Conservation (phyloP, 2,888 invertebrate genomes). For the Caenorhabditis sp. region DNA sequence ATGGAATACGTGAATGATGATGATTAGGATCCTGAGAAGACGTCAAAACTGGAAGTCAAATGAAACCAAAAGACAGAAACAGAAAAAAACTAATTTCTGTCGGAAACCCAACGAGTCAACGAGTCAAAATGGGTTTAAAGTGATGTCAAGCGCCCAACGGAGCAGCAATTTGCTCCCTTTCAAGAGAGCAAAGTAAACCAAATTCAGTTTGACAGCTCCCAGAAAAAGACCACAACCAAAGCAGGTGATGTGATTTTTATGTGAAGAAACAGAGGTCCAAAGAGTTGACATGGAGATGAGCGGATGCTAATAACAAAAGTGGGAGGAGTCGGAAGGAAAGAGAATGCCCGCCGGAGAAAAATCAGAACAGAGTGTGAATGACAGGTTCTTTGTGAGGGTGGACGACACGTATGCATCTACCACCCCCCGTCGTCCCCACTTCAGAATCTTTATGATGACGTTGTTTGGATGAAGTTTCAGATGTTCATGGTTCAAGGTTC, state of each 20-base stretch:
- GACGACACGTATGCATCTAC: constrained; percentile 1
- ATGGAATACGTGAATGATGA: not conserved
- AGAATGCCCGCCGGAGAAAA: not conserved
- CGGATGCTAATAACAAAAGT: not conserved
- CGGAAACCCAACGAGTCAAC: constrained; percentile 29
- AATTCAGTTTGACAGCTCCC: constrained; percentile 47
- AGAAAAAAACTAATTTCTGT: not conserved
- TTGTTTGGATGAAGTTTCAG: constrained; percentile 2
- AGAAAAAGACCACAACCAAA: not conserved
- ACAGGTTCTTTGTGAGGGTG: constrained; percentile 16
- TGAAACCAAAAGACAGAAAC: not conserved
- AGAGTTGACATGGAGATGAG: not conserved
- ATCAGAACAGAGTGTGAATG: constrained; percentile 11
- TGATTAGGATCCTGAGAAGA: not conserved
- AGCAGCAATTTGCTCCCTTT: constrained; percentile 24
- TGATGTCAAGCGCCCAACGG: constrained; percentile 19
- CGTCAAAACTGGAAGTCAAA: constrained; percentile 1
- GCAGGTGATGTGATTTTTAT: constrained; percentile 40
- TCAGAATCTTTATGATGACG: not conserved
- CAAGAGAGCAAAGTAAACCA: constrained; percentile 5
- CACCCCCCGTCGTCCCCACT: constrained; percentile 25
- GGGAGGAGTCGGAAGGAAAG: not conserved
- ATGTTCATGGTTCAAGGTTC: not conserved
- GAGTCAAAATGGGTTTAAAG: constrained; percentile 44
- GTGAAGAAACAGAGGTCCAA: constrained; percentile 3